Percentiles rank a stretch among this genome's conserved stretches.
Evolutionary conservation across 2,888 invertebrate species (phyloP).

Genomic region (Dyspetes luteomarginatus): DNA sequence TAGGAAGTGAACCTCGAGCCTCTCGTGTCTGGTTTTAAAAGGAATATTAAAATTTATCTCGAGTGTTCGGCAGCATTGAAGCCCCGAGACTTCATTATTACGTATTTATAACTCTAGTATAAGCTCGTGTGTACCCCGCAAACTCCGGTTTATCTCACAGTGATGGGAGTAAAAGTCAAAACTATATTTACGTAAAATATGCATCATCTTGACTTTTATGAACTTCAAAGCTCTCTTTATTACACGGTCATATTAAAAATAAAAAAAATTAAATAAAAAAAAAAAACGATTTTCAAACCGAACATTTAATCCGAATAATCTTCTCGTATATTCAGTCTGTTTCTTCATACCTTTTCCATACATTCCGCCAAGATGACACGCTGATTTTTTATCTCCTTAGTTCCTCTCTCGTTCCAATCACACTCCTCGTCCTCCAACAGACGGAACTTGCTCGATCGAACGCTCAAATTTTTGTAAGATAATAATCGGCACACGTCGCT

Average conservation of each 20-base stretch:
- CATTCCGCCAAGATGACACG: conserved; percentile 53
- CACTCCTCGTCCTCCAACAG: conserved; percentile 53
- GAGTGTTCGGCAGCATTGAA: conserved; percentile 41
- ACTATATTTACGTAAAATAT: conserved; percentile 21
- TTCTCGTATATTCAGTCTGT: neutral
- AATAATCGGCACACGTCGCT: conserved; percentile 76
- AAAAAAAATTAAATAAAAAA: neutral
- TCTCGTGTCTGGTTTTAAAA: conserved; percentile 9
- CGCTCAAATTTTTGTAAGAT: conserved; percentile 75
- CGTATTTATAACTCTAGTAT: conserved; percentile 58
- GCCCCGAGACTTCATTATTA: conserved; percentile 34
- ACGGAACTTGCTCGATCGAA: conserved; percentile 62
- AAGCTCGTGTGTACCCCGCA: neutral
- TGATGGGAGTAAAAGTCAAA: conserved; percentile 24
- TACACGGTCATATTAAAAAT: too few relatives aligned
- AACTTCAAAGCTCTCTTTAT: neutral
- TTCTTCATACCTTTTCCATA: conserved; percentile 54
- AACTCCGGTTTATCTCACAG: neutral
- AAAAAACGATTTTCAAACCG: neutral
- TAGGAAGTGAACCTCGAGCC: neutral
- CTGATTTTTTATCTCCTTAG: conserved; percentile 60
- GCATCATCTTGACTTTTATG: neutral
- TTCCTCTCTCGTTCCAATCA: conserved; percentile 56
- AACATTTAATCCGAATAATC: neutral
- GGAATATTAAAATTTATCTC: conserved; percentile 54